Evolutionary conservation across 2,113 vertebrate species (phyloP).

Genomic region (Gopherus flavomarginatus): DNA sequence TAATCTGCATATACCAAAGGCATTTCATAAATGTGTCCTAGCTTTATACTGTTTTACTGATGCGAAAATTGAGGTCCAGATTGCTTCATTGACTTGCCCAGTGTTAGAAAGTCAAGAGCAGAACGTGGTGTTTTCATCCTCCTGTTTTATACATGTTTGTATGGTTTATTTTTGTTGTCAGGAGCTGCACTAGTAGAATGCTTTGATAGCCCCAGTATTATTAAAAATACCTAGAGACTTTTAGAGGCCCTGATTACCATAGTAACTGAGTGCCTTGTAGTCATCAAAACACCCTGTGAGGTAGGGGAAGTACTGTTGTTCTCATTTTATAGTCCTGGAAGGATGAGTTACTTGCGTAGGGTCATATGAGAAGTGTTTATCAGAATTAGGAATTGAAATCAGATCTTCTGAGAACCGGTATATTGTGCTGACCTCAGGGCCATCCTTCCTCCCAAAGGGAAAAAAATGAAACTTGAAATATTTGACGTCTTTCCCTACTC

Average conservation of each 20-base stretch:
- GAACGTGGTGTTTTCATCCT: not conserved
- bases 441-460: not conserved
- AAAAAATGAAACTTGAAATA: not conserved
- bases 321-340: not conserved
- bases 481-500: not conserved
- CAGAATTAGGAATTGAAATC: not conserved
- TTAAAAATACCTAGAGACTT: not conserved
- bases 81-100: not conserved
- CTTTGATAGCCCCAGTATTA: accelerated
- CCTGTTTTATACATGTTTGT: not conserved
- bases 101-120: not conserved
- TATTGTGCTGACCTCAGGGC: not conserved
- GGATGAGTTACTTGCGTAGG: not conserved
- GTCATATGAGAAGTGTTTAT: not conserved
- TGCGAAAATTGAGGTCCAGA: not conserved
- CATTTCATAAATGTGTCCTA: not conserved
- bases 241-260: not conserved
- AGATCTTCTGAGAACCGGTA: not conserved
- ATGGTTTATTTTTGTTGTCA: not conserved
- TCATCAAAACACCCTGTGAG: not conserved
- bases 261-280: not conserved
- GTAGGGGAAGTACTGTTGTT: not conserved
- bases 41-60: not conserved
- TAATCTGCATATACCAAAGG: not conserved
- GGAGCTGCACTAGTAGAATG: not conserved